A percentile compares a stretch with the other conserved stretches of the same genome.
Evolutionary conservation across 2,113 vertebrate species (phyloP).

Genomic region (Coryphaenoides rupestris): DNA sequence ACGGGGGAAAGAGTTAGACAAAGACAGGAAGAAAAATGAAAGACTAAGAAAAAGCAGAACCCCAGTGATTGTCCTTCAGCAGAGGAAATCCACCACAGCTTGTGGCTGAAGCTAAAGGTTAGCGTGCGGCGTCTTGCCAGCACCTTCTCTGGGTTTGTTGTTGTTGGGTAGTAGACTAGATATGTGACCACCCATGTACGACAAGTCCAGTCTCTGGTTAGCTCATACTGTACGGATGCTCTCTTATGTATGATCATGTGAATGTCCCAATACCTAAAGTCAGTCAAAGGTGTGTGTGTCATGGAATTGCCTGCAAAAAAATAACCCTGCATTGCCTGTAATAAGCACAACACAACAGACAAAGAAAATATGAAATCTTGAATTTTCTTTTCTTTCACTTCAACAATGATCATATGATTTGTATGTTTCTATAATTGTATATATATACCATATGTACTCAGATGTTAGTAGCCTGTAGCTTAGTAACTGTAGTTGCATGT

Average conservation of each 20-base stretch:
- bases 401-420: no score
- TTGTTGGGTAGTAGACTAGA: no score
- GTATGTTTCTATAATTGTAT: no score
- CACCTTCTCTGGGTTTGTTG: constrained; percentile 23
- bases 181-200: constrained; percentile 34
- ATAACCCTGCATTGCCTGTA: no score
- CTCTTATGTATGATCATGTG: constrained; percentile 30
- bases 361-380: no score
- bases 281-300: background rate
- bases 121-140: constrained; percentile 46
- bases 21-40: constrained; percentile 23
- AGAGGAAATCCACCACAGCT: constrained; percentile 47
- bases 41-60: constrained; percentile 24
- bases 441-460: no score
- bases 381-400: no score
- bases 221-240: constrained; percentile 15
- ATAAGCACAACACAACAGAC: no score
- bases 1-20: constrained; percentile 6
- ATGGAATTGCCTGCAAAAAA: no score
- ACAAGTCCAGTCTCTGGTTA: constrained; percentile 17
- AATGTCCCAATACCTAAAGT: background rate
- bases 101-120: constrained; percentile 63
- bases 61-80: constrained; percentile 50
- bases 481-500: no score
- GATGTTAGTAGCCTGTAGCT: no score